Evolutionary conservation across 92 coral and sea anemone genomes (phyloP).

Genomic region (Blastomussa wellsi): DNA sequence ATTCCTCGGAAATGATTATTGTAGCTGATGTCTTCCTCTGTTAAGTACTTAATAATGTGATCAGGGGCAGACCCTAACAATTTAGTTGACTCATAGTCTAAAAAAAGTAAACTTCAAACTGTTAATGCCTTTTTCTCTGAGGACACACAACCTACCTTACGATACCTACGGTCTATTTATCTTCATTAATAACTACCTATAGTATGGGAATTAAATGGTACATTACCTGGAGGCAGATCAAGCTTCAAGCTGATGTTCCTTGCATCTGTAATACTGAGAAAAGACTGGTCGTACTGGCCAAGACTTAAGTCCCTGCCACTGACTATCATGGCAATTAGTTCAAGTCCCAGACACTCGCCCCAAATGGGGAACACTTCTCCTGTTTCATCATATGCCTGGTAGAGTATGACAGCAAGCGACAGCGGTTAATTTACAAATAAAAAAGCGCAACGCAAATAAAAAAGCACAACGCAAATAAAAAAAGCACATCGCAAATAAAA

Average conservation of each 20-base stretch:
- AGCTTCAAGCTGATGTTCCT: slow-evolving; percentile 18
- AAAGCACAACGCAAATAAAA: too few species aligned
- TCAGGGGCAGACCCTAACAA: slow-evolving; percentile 51
- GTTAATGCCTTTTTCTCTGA: not conserved
- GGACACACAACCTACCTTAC: too few species aligned
- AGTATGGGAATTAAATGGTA: not conserved
- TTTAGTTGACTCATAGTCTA: slow-evolving; percentile 45
- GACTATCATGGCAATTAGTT: slow-evolving; percentile 11
- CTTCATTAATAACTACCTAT: not conserved
- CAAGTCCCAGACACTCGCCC: slow-evolving; percentile 34
- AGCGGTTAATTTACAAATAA: too few species aligned
- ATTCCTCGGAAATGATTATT: slow-evolving; percentile 57
- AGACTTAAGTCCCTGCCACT: slow-evolving; percentile 11
- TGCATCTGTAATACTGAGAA: slow-evolving; percentile 29
- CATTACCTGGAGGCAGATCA: slow-evolving; percentile 5
- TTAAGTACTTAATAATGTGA: slow-evolving; percentile 38
- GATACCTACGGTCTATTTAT: too few species aligned
- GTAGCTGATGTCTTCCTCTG: slow-evolving; percentile 36
- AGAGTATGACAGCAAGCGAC: too few species aligned
- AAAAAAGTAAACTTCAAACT: not conserved
- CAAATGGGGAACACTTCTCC: slow-evolving; percentile 35
- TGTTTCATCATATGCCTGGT: slow-evolving; percentile 20
- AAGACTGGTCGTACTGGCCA: slow-evolving; percentile 20
- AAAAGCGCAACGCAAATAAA: too few species aligned
- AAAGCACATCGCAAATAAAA: too few species aligned